Base-by-base conservation (phyloP, 2,113 vertebrate genomes). In the Oryzias melastigma region DNA sequence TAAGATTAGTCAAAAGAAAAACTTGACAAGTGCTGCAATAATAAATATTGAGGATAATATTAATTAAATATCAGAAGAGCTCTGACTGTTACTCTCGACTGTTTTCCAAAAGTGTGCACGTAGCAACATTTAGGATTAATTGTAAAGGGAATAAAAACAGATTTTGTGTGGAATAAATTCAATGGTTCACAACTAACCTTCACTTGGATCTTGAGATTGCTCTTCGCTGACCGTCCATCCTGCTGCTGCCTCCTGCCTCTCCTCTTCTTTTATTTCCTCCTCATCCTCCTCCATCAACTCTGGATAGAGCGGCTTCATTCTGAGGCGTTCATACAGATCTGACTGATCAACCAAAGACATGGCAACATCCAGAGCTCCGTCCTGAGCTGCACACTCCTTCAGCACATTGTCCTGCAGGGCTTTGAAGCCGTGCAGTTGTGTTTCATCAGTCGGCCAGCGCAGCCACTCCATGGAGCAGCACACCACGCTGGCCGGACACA, bases 391-490 rank as follows among this genome's bases (percentile, higher is more conserved):
- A 7, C 57, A 45, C 40, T 95, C 92, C 78, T 92, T 92, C 88
- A 95, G 86, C 24, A 95, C 83, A 24, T 94, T 96, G 63, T 93
- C 76, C 50, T 95, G 90, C 68, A 97, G 90, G 4, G 71, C 65
- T 0, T 19, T 43, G 17, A 29, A 22, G 22, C 44, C 18, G 52
- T 85, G 65, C 4, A 88, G 91, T 62, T 93, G 89, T 0, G 93
- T 93, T 41, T 97, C 93, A 53, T 94, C 87, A 0, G 85, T 88
- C 0, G 95, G 95, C 95, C 95, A 98, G 53, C 96, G 94, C 61
- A 95, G 95, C 96, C 96, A 98, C 59, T 97, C 95, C 95, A 98
- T 95, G 0, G 94, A 94, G 83, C 96, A 98, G 83, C 90, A 91
- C 46, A 98, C 93, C 25, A 95, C 81, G 0, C 95, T 97, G 78